Percentiles rank a stretch among this genome's conserved stretches.
Evolutionary conservation across 2,113 vertebrate genomes (phyloP).

Genomic region (Corythoichthys intestinalis): DNA sequence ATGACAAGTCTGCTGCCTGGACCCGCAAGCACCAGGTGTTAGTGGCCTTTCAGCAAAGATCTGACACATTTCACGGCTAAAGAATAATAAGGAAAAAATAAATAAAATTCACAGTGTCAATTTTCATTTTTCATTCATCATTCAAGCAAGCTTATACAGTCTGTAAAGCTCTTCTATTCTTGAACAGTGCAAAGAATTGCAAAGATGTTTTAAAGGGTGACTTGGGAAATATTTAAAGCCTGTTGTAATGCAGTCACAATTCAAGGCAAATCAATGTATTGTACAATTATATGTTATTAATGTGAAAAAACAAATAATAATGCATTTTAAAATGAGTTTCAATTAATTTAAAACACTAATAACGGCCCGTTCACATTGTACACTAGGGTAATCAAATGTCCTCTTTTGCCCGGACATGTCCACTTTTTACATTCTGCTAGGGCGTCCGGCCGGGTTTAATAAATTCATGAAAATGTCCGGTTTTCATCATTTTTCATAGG

Average conservation of each 20-base stretch:
- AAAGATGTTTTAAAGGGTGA: neutral
- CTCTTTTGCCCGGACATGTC: too few relatives aligned
- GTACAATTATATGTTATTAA: neutral
- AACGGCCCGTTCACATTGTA: too few relatives aligned
- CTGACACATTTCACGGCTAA: constrained; percentile 46
- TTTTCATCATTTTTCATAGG: too few relatives aligned
- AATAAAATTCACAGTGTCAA: constrained; percentile 40
- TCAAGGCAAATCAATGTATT: neutral
- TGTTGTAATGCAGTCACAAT: neutral
- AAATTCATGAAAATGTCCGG: too few relatives aligned
- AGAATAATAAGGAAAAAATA: neutral
- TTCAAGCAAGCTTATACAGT: neutral
- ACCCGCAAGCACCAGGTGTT: constrained; percentile 56
- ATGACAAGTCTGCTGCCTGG: constrained; percentile 56
- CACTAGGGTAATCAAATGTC: too few relatives aligned
- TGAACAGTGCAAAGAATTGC: neutral
- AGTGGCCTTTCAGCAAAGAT: constrained; percentile 50
- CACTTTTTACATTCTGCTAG: too few relatives aligned
- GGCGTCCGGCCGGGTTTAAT: too few relatives aligned
- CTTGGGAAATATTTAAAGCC: too few relatives aligned
- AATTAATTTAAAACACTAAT: neutral
- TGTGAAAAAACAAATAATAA: neutral
- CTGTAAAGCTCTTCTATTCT: neutral
- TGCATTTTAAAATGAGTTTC: neutral
- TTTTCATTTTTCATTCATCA: constrained; percentile 47